Evolutionary conservation across 2,888 invertebrate species (phyloP).

Genomic region (Chelonus formosanus): DNA sequence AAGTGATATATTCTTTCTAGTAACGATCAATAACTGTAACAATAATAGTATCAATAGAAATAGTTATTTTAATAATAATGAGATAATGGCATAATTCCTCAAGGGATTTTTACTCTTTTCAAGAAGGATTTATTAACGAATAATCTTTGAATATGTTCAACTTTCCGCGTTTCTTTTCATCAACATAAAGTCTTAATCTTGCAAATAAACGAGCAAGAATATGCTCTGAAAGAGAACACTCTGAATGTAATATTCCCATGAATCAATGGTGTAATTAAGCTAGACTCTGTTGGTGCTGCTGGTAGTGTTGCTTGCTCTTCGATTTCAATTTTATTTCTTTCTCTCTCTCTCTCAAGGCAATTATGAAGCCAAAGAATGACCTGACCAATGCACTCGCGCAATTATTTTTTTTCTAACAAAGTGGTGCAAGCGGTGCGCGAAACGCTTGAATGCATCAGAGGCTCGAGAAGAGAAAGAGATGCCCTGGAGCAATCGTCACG

Average conservation of each 20-base stretch:
- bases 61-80: background rate
- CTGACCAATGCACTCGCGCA: constrained; percentile 15
- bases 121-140: background rate
- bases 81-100: constrained; percentile 10
- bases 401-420: constrained; percentile 19
- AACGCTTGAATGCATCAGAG: constrained; percentile 10
- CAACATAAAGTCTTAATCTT: constrained; percentile 17
- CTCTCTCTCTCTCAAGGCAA: constrained; percentile 2
- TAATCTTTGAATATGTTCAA: background rate
- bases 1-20: background rate
- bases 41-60: background rate
- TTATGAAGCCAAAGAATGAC: constrained; percentile 10
- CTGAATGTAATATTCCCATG: constrained; percentile 28
- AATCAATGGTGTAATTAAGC: constrained; percentile 35
- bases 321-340: constrained; percentile 25
- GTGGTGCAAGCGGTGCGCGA: constrained; percentile 26
- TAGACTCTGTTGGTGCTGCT: background rate
- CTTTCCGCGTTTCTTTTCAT: constrained; percentile 15
- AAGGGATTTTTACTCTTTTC: constrained; percentile 46
- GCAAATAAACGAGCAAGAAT: constrained; percentile 6
- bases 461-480: constrained; percentile 14
- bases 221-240: constrained; percentile 4
- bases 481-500: constrained; percentile 36
- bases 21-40: too few relatives aligned
- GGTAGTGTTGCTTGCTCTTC: constrained; percentile 15